phyloP scores from a whole-genome alignment of 2,888 invertebrate genomes.

The Netelia inedita region DNA sequence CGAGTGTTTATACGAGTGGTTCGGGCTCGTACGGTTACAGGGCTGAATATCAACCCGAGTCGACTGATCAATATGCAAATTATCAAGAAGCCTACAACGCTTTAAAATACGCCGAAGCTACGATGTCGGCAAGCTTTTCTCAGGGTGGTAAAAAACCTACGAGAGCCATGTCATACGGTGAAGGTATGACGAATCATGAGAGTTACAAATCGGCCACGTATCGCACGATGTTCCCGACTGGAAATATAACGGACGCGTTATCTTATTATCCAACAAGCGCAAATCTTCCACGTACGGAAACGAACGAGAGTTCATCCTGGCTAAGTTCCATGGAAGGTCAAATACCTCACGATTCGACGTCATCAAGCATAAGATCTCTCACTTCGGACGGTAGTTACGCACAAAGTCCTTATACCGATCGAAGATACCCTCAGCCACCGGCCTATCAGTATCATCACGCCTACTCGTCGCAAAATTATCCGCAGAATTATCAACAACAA shows the following conservation, averaged over 20 bases:
- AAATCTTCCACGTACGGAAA: constrained; percentile 87
- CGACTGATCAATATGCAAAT: constrained; percentile 88
- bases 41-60: constrained; percentile 87
- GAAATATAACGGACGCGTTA: constrained; percentile 91
- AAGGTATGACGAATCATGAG: constrained; percentile 88
- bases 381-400: constrained; percentile 81
- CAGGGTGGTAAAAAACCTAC: constrained; percentile 77
- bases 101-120: constrained; percentile 82
- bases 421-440: constrained; percentile 82
- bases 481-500: constrained; percentile 82
- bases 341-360: constrained; percentile 86
- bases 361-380: constrained; percentile 85
- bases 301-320: constrained; percentile 87
- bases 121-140: constrained; percentile 81
- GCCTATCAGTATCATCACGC: constrained; percentile 82
- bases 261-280: constrained; percentile 93
- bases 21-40: constrained; percentile 88
- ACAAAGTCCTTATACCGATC: constrained; percentile 80
- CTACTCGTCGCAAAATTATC: constrained; percentile 80
- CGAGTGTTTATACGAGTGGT: constrained; percentile 91
- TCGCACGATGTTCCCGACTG: constrained; percentile 90
- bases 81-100: constrained; percentile 83
- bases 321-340: constrained; percentile 87
- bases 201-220: constrained; percentile 89
- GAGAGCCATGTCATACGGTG: constrained; percentile 83